These are phyloP conservation scores for Magallana nippona DNA, from an alignment of 2,888 invertebrate species.

Conservation along the genomic window DNA sequence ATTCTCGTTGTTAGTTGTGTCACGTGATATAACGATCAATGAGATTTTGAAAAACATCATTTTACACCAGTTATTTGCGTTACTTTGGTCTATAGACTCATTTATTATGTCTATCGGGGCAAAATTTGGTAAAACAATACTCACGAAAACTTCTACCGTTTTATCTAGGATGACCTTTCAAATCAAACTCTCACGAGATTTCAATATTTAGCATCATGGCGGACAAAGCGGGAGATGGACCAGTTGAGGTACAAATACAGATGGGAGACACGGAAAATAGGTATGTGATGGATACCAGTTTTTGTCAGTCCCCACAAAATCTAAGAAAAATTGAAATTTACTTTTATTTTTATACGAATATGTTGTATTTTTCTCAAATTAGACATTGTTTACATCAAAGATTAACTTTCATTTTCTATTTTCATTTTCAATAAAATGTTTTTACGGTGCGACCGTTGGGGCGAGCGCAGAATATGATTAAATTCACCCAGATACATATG, in stretches of 20 bases:
- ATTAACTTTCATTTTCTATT: no score
- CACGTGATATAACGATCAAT: slow-evolving; percentile 49
- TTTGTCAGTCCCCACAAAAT: no score
- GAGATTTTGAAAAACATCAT: background rate
- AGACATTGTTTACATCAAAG: no score
- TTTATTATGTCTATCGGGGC: background rate
- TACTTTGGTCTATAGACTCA: background rate
- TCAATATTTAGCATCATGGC: slow-evolving; percentile 51
- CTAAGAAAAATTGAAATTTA: no score
- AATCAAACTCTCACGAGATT: slow-evolving; percentile 45
- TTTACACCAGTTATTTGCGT: background rate
- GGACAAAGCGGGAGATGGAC: slow-evolving; percentile 54
- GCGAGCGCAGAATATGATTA: no score
- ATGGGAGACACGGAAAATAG: slow-evolving; percentile 10
- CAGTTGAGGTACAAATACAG: slow-evolving; percentile 8
- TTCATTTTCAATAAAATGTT: no score
- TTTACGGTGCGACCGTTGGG: no score
- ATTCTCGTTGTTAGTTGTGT: slow-evolving; percentile 48
- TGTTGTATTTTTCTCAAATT: no score
- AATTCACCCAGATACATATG: no score
- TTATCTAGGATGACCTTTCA: background rate
- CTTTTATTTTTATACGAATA: no score
- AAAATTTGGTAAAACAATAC: background rate
- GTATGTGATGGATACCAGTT: background rate
- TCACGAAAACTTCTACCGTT: background rate